Conservation (phyloP, 2,888 invertebrate genomes). For the Epinotia brunnichana region DNA sequence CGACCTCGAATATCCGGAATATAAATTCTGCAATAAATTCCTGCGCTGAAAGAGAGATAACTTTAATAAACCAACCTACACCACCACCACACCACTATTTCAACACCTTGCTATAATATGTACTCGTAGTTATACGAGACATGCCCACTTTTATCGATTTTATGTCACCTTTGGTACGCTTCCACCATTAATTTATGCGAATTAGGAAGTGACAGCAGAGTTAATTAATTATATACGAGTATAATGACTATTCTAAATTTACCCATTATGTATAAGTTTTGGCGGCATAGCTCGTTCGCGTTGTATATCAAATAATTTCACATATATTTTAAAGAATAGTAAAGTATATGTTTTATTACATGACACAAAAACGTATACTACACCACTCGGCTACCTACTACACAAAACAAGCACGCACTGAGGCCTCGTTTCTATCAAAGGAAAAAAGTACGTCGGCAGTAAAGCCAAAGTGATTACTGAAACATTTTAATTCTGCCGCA, state of each 20-base stretch:
- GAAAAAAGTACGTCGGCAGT: slow-evolving; percentile 9
- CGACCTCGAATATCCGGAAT: slow-evolving; percentile 30
- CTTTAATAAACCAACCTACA: not conserved
- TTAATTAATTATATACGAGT: not conserved
- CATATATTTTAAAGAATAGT: no score
- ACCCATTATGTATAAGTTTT: not conserved
- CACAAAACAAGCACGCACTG: slow-evolving; percentile 16
- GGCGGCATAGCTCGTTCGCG: not conserved
- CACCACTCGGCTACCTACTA: not conserved
- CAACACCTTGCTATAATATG: not conserved
- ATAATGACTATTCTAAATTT: not conserved
- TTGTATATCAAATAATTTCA: not conserved
- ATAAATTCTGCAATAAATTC: slow-evolving; percentile 15
- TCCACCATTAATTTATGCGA: not conserved
- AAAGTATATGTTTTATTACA: no score
- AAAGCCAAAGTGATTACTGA: slow-evolving; percentile 39
- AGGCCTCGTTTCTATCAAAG: slow-evolving; percentile 34
- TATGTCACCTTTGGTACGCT: no score
- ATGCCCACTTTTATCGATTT: no score
- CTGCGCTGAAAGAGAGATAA: not conserved
- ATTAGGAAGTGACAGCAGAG: not conserved
- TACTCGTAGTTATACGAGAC: no score
- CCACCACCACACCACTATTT: no score
- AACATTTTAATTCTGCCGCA: slow-evolving; percentile 53
- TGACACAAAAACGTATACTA: not conserved